Percentiles rank a stretch among this genome's conserved stretches.
phyloP scores from a whole-genome alignment of 2,888 invertebrate species.

The Dione juno region DNA sequence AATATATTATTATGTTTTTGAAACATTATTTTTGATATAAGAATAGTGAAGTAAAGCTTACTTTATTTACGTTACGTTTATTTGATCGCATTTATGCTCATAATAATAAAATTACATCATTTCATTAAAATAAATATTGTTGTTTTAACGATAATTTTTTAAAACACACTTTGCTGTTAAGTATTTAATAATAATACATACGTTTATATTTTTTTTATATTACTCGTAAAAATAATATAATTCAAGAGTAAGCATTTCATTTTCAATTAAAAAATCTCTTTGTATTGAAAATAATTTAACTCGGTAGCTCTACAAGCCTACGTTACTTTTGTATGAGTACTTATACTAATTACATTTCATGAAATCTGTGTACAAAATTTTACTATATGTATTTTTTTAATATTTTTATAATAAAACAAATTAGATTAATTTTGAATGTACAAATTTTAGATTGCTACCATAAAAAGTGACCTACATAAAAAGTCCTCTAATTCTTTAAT shows the following conservation, averaged over 20 bases:
- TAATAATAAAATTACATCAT: neutral
- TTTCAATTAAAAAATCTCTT: neutral
- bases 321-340: neutral
- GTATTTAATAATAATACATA: slow-evolving; percentile 3
- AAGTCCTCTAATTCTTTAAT: no score
- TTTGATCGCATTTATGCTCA: neutral
- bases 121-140: neutral
- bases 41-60: neutral
- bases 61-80: neutral
- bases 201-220: neutral
- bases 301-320: neutral
- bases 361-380: neutral
- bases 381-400: no score
- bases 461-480: no score
- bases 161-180: neutral
- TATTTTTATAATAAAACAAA: no score
- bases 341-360: neutral
- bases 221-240: neutral
- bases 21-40: neutral
- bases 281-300: slow-evolving; percentile 12
- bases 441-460: no score
- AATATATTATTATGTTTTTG: no score
- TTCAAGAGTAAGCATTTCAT: neutral
- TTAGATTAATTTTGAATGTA: no score
- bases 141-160: neutral